Evolutionary conservation across 2,888 invertebrate genomes (phyloP), one percentile per base, ranked within the genome.

Genomic region (Ormyrus rosae): DNA sequence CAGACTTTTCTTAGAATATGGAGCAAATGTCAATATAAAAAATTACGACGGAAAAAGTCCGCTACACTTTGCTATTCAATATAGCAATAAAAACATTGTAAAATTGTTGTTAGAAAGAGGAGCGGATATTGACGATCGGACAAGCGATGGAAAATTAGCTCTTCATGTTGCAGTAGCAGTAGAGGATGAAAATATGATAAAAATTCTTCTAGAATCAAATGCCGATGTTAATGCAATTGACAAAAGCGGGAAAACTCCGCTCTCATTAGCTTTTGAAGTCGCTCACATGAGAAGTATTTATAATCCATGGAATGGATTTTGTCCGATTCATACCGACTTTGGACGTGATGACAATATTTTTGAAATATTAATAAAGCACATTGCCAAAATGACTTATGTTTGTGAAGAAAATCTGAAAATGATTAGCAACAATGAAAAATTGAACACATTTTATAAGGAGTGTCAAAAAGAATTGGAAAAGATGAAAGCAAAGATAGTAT

Each of bases 81-180:
- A 56, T 6, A 69, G 34, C 1, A 10, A 77, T 8, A 4, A 55
- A 10, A 11, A 13, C 1, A 63, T 70, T 11, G 48, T 64, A 45
- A 77, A 46, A 55, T 45, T 78, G 48, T n/a, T 78, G 7, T n/a
- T 78, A 19, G 10, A 56, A 72, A 89, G 92, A 84, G 94, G 94
- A 46, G 93, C 94, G 0, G 84, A 92, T 51, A 92, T 94, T 0
- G 92, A 94, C 85, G 92, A 93, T 0, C 93, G 93, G 0, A 94
- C 94, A 0, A 91, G 90, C 63, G 89, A 92, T 7, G 93, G 94
- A 73, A 93, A 93, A 83, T 94, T 94, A 4, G 93, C 94, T 0
- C 88, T 95, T 19, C 95, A 95, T 82, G 94, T 94, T 86, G 94
- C 94, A 0, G 91, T 94, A 0, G 84, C 91, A 63, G 92, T 91